Percentiles rank a stretch among this genome's conserved stretches.
phyloP scores from a whole-genome alignment of 2,113 vertebrate genomes.

The Proterorhinus semilunaris region DNA sequence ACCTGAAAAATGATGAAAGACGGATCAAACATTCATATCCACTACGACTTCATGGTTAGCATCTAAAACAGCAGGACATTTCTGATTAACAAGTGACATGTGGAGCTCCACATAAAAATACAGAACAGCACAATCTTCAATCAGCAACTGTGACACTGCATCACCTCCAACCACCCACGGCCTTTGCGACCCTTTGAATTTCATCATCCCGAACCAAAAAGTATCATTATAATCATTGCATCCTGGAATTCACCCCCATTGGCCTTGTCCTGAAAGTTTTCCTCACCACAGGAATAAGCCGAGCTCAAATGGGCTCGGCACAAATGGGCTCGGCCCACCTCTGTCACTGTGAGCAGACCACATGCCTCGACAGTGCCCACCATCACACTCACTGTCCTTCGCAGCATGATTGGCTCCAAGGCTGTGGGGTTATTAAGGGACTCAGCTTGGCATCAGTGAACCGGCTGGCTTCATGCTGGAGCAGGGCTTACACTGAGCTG shows the following conservation, averaged over 20 bases:
- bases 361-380: constrained; percentile 36
- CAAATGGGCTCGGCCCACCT: constrained; percentile 37
- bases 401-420: constrained; percentile 47
- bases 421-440: constrained; percentile 62
- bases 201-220: not conserved
- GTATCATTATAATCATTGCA: constrained; percentile 7
- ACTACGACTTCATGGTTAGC: no score
- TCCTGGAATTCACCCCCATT: not conserved
- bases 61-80: not conserved
- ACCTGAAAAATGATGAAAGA: no score
- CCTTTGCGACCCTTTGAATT: not conserved
- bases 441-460: constrained; percentile 66
- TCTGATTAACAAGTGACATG: not conserved
- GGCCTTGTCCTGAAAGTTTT: constrained; percentile 10
- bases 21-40: no score
- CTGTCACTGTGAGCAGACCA: constrained; percentile 29
- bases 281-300: constrained; percentile 30
- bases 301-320: constrained; percentile 36
- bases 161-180: not conserved
- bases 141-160: not conserved
- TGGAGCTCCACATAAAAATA: not conserved
- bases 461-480: constrained; percentile 54
- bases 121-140: not conserved
- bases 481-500: constrained; percentile 52
- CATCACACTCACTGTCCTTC: constrained; percentile 53